phyloP scores from a whole-genome alignment of 2,113 vertebrate species.

The Pimephales promelas region DNA sequence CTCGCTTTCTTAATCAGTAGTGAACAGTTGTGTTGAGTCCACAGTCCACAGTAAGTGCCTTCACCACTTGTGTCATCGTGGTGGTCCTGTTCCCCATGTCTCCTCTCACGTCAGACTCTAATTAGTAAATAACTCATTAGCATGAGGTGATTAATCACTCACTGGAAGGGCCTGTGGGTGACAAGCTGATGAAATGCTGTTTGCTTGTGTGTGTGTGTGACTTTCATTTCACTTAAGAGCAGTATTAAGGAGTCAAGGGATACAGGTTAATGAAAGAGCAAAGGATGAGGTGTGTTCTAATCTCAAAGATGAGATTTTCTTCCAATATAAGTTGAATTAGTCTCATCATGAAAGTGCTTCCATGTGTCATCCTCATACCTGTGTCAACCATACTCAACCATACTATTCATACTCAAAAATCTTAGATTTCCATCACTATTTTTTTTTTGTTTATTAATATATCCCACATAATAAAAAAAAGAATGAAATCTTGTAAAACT shows the following conservation, averaged over 20 bases:
- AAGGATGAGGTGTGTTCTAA: constrained; percentile 16
- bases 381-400: no score
- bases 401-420: no score
- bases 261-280: constrained; percentile 27
- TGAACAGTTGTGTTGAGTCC: constrained; percentile 54
- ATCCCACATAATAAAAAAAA: no score
- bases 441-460: no score
- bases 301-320: background rate
- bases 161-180: constrained; percentile 69
- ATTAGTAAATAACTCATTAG: constrained; percentile 83
- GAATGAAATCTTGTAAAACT: no score
- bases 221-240: constrained; percentile 27
- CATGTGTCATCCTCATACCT: background rate
- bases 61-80: constrained; percentile 49
- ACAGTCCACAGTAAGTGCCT: constrained; percentile 44
- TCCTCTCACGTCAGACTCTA: constrained; percentile 72
- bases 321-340: constrained; percentile 1
- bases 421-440: no score
- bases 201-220: constrained; percentile 41
- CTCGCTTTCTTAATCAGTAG: constrained; percentile 41
- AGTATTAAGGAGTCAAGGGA: constrained; percentile 15
- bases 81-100: constrained; percentile 44
- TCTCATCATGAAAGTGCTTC: background rate
- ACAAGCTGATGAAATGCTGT: constrained; percentile 54
- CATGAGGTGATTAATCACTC: constrained; percentile 81